Percentiles rank a stretch among this genome's conserved stretches.
Conservation (phyloP, 2,888 invertebrate genomes). For the Therioaphis trifolii region DNA sequence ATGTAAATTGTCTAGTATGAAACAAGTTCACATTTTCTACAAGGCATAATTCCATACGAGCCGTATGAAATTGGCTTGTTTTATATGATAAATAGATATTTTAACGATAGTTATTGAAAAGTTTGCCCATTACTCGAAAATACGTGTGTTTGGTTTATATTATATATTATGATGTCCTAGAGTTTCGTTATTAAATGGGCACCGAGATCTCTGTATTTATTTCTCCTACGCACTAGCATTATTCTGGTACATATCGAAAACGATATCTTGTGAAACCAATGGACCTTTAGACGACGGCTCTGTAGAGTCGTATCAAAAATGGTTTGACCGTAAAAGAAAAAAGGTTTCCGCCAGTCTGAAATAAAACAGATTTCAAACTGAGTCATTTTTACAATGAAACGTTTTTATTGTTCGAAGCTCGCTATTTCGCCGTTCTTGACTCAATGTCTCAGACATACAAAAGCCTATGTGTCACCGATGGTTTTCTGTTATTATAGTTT, state of each 20-base stretch:
- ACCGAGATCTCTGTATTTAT: conserved; percentile 14
- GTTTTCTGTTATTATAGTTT: not conserved
- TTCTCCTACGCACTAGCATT: not conserved
- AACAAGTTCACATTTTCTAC: conserved; percentile 14
- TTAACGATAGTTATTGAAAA: conserved; percentile 39
- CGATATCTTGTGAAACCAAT: conserved; percentile 25
- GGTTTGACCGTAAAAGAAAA: conserved; percentile 35
- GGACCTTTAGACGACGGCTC: conserved; percentile 25
- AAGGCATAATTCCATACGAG: not conserved
- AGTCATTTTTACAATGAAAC: conserved; percentile 29
- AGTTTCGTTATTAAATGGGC: conserved; percentile 25
- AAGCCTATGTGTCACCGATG: conserved; percentile 4
- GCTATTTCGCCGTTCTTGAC: conserved; percentile 22
- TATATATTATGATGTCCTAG: not conserved
- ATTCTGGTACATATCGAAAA: conserved; percentile 30
- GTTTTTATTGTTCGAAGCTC: conserved; percentile 34
- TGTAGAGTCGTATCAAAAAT: not conserved
- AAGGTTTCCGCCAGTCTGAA: conserved; percentile 6
- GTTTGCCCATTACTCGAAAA: conserved; percentile 16
- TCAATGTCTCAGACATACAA: conserved; percentile 29
- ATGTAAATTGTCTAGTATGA: not conserved
- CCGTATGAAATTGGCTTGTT: too few relatives aligned
- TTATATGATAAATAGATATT: not conserved
- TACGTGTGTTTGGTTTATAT: conserved; percentile 11
- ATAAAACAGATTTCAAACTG: conserved; percentile 35